Base-by-base conservation (phyloP, 2,113 vertebrate genomes). In the Neogale vison region DNA sequence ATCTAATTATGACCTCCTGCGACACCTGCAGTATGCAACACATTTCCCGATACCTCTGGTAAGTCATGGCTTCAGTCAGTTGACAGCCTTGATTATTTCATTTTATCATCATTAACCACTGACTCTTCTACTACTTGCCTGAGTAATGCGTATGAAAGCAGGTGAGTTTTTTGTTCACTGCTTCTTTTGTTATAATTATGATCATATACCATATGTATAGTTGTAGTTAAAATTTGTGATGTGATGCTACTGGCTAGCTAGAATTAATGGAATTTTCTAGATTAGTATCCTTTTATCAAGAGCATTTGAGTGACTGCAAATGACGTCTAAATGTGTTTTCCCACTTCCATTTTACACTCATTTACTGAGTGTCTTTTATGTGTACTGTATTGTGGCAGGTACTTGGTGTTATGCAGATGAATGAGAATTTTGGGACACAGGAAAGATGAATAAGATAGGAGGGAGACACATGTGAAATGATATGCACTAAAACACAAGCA, bases 1-100 rank as follows among this genome's bases (percentile, higher is more conserved):
- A 21, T 98, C 99, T 79, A 99, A 94, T 34, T 99, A 99, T 0
- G 98, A 98, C 87, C 99, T 99, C 29, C 98, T 99, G 20, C 97
- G 98, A 11, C 99, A 99, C 34, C 94, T 99, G 94, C 99, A 99
- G 12, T 99, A 98, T 1, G 98, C 98, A 6, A 99, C 98, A 0
- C 99, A 99, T 67, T 99, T 99, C 52, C 99, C 99, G 20, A 98
- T 99, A 21, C 98, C 98, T 80, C 98, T 98, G 99, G 98, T 99
- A 98, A 98, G 98, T 97, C 52, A 15, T 9, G 0, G 17, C 55
- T 65, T n/a, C 39, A 1, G 0, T 80, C 31, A 5, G 9, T 20
- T 42, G 50, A 23, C 15, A 47, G 26, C 29, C 3, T 50, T 50
- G 80, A 34, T 86, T 31, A 21, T n/a, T 65, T 69, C 80, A 20